Conservation (phyloP, 1,140 invertebrate genomes). For the Adoxophyes honmai region DNA sequence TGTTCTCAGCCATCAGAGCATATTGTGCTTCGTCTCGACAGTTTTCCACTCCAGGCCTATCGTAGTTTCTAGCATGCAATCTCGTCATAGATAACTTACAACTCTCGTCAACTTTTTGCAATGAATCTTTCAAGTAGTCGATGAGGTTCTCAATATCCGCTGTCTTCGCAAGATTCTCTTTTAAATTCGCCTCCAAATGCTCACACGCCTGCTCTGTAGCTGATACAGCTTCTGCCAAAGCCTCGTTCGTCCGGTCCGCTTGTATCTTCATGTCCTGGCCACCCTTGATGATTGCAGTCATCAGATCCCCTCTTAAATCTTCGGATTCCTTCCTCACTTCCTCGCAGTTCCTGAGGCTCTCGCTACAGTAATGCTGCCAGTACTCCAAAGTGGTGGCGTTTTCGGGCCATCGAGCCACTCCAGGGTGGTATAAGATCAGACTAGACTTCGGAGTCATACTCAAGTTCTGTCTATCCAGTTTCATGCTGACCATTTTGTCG, state of each 20-base stretch:
- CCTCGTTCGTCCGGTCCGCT: constrained; percentile 84
- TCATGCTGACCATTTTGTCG: constrained; percentile 88
- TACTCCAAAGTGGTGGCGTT: constrained; percentile 83
- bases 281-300: constrained; percentile 79
- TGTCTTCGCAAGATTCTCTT: constrained; percentile 78
- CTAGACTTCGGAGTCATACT: constrained; percentile 80
- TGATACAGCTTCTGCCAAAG: constrained; percentile 80
- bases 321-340: constrained; percentile 79
- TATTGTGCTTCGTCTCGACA: constrained; percentile 84
- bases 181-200: constrained; percentile 81
- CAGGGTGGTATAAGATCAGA: constrained; percentile 82
- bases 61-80: constrained; percentile 80
- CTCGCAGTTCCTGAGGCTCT: constrained; percentile 81
- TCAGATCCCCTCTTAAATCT: constrained; percentile 79
- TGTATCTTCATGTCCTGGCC: constrained; percentile 84
- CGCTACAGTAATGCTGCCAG: constrained; percentile 83
- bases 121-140: constrained; percentile 77
- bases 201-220: constrained; percentile 81
- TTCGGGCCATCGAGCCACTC: constrained; percentile 82
- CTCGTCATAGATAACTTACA: constrained; percentile 87
- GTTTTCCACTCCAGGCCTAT: constrained; percentile 82
- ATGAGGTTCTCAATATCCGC: constrained; percentile 84
- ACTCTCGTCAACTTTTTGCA: constrained; percentile 80
- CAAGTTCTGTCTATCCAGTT: constrained; percentile 82
- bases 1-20: constrained; percentile 68